Evolutionary conservation across 2,797 vertebrate genomes (phyloP).

Genomic region (Psittacula derbiana): DNA sequence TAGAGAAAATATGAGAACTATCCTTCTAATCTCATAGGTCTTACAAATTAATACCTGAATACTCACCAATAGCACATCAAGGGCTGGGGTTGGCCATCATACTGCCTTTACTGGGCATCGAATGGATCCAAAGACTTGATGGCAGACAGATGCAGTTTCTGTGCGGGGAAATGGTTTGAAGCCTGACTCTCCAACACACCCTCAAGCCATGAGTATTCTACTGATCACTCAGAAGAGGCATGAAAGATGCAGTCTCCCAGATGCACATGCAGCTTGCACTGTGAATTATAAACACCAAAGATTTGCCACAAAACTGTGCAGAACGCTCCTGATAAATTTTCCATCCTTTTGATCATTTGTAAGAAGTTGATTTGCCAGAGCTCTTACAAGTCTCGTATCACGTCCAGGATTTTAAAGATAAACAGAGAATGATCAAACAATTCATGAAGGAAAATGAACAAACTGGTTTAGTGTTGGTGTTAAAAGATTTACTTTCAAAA

Average conservation of each 20-base stretch:
- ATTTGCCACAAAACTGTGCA: background rate
- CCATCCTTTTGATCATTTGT: background rate
- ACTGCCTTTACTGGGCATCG: background rate
- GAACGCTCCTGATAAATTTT: background rate
- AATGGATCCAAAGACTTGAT: background rate
- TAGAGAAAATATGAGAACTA: background rate
- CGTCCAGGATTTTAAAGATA: background rate
- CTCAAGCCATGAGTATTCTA: background rate
- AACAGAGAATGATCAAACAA: background rate
- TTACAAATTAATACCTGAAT: background rate
- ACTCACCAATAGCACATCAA: rapidly evolving
- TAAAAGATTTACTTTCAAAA: background rate
- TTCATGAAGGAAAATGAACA: background rate
- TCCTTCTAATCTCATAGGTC: background rate
- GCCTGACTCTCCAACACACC: rapidly evolving
- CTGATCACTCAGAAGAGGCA: rapidly evolving
- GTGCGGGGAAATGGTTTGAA: background rate
- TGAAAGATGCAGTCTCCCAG: background rate
- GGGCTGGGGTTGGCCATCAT: rapidly evolving
- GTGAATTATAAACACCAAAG: background rate
- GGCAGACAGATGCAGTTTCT: background rate
- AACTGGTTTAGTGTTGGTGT: background rate
- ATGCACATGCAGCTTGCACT: background rate
- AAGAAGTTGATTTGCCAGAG: background rate
- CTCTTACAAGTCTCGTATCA: background rate